phyloP scores from a whole-genome alignment of 1,140 invertebrate species.

The Brachionus asplanchnoidis region DNA sequence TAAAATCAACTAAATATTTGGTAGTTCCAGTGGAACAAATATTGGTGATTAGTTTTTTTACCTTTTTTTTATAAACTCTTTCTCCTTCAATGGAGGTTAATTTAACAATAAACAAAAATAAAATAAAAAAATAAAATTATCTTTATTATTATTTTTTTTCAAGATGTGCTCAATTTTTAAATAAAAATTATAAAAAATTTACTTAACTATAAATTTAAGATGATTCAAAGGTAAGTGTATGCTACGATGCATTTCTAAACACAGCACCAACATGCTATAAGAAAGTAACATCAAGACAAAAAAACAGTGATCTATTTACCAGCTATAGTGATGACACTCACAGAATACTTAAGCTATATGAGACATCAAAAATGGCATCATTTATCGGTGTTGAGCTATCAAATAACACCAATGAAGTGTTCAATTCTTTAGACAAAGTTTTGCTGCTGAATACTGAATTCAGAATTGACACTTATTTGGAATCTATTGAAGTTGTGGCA shows the following conservation, averaged over 20 bases:
- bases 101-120: too few relatives aligned
- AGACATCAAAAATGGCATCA: neutral
- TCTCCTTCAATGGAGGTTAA: too few relatives aligned
- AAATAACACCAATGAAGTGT: neutral
- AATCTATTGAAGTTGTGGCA: neutral
- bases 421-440: neutral
- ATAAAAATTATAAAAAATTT: too few relatives aligned
- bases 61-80: too few relatives aligned
- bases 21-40: too few relatives aligned
- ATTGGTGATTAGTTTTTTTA: too few relatives aligned
- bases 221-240: neutral
- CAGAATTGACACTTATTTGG: neutral
- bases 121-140: too few relatives aligned
- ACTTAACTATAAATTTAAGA: neutral
- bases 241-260: neutral
- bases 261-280: neutral
- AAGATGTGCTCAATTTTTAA: too few relatives aligned
- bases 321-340: neutral
- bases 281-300: neutral
- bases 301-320: neutral
- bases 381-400: neutral
- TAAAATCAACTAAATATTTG: too few relatives aligned
- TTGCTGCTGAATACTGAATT: neutral
- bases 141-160: too few relatives aligned
- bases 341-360: neutral